Percentiles rank a stretch among this genome's conserved stretches.
Conservation (phyloP, 2,888 invertebrate species). For the Polydrusus tereticollis region DNA sequence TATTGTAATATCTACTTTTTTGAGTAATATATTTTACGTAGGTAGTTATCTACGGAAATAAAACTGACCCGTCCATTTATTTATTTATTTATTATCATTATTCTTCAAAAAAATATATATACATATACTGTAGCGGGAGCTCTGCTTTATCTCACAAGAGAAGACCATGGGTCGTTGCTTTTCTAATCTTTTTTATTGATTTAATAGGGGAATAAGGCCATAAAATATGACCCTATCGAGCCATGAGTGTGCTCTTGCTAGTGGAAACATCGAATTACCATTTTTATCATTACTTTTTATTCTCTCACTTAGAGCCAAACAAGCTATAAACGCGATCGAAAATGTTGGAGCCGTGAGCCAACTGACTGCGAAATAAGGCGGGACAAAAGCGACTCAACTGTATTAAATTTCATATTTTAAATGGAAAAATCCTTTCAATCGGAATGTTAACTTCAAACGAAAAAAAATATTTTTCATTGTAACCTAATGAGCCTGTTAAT, state of each 20-base stretch:
- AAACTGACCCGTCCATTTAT: not conserved
- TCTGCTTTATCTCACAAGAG: not conserved
- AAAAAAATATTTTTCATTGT: too few species aligned
- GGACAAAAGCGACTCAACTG: conserved; percentile 2
- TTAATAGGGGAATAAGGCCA: conserved; percentile 4
- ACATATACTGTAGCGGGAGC: not conserved
- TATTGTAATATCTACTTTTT: too few species aligned
- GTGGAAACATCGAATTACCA: conserved; percentile 37
- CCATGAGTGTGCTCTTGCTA: conserved; percentile 28
- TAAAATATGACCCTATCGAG: conserved; percentile 35
- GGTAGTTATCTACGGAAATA: too few species aligned
- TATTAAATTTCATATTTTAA: conserved; percentile 18
- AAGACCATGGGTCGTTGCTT: conserved; percentile 1
- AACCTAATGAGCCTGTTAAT: too few species aligned
- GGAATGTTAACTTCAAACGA: not conserved
- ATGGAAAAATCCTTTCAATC: not conserved
- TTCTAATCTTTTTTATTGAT: conserved; percentile 21
- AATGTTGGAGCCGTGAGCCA: conserved; percentile 15
- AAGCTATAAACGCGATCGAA: conserved; percentile 28
- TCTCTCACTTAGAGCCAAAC: conserved; percentile 33
- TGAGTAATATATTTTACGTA: too few species aligned
- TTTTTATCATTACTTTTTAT: conserved; percentile 34
- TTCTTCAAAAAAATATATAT: not conserved
- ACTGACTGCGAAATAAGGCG: conserved; percentile 4
- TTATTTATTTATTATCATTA: not conserved